Evolutionary conservation across 2,888 invertebrate genomes (phyloP).

Genomic region (Urechis unicinctus): DNA sequence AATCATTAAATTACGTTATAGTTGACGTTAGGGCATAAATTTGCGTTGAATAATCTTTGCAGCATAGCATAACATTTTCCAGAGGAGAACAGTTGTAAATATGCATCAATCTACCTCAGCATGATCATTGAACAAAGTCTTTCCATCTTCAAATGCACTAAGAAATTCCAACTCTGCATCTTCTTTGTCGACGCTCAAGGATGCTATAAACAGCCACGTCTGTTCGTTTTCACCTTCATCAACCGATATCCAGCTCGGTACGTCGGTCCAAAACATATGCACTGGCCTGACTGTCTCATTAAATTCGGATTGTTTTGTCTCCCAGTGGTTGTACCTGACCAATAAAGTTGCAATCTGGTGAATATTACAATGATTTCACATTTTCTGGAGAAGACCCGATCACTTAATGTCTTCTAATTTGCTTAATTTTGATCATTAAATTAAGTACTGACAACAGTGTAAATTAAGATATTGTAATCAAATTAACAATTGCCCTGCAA

Average conservation of each 20-base stretch:
- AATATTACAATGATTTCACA: too few species aligned
- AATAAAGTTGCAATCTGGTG: too few species aligned
- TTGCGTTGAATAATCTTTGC: conserved; percentile 9
- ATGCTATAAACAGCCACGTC: conserved; percentile 1
- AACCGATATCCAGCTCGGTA: background rate
- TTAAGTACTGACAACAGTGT: too few species aligned
- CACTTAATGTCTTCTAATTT: too few species aligned
- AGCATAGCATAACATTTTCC: too few species aligned
- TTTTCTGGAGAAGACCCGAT: too few species aligned
- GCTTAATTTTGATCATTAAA: too few species aligned
- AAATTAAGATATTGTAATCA: too few species aligned
- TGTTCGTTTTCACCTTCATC: background rate
- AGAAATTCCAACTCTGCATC: conserved; percentile 1
- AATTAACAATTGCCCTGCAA: too few species aligned
- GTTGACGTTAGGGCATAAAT: conserved; percentile 10
- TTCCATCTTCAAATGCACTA: background rate
- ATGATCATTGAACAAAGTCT: background rate
- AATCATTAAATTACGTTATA: conserved; percentile 6
- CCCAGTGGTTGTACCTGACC: background rate
- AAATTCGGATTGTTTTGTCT: background rate
- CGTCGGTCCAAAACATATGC: background rate
- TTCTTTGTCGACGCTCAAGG: background rate
- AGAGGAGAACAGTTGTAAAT: conserved; percentile 19
- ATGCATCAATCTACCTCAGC: conserved; percentile 17
- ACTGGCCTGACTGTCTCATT: background rate